Base-by-base conservation (phyloP, 2,888 invertebrate species). In the Choreutis nemorana region DNA sequence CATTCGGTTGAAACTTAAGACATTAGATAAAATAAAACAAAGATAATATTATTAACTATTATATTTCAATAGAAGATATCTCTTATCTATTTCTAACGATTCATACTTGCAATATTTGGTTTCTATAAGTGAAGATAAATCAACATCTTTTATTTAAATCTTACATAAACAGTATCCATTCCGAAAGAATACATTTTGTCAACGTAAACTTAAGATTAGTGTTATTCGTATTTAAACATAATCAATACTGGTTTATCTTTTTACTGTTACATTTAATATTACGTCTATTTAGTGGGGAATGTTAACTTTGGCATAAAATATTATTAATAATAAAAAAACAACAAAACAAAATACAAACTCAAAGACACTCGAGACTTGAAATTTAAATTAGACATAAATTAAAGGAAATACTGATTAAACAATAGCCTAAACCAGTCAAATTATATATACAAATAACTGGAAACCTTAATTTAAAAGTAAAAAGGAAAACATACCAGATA, bases 231-330 rank as follows among this genome's bases (percentile, higher is more conserved):
- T 29, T 28, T n/a, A 28, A 33, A 36, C 28, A 31, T 35, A 29
- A 36, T 49, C 47, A 61, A 61, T 61, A 62, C 60, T 60, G 60
- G 50, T 53, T 51, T 51, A 50, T 44, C 48, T 30, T 42, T 42
- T 30, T 34, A 45, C 43, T 39, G 39, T 40, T 44, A 49, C 41
- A 42, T 48, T 55, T 54, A 45, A 45, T 44, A 45, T 45, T 44
- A 45, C 44, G 44, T 36, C 73, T 77, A 77, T 72, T 62, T 73
- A 77, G 75, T 83, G 81, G 84, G 85, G 85, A 86, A 85, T 86
- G 85, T 85, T 84, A 83, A 84, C 85, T 86, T 86, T 86, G 85
- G 85, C 84, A 85, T 85, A 78, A 77, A 77, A 77, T 75, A 75
- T 73, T 75, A 77, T 73, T 66, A 49, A 68, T 67, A n/a, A n/a